phyloP scores from a whole-genome alignment of 2,113 vertebrate species.

The Todiramphus saurophagus region DNA sequence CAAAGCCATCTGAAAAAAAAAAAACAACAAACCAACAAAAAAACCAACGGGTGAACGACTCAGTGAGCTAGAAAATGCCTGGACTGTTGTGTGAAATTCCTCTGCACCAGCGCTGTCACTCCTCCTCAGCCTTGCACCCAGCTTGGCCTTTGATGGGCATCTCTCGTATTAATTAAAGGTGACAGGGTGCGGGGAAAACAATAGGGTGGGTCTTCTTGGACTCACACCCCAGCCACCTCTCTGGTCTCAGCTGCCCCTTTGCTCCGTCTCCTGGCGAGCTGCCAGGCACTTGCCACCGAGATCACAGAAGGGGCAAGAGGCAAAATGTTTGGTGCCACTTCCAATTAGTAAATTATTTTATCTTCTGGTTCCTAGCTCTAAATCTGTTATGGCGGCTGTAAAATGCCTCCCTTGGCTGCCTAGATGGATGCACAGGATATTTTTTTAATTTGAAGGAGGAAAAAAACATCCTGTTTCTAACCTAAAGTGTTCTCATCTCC shows the following conservation, averaged over 20 bases:
- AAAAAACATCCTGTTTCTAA: not conserved
- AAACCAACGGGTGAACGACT: not conserved
- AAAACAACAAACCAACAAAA: not conserved
- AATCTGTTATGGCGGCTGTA: conserved; percentile 37
- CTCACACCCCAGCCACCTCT: not conserved
- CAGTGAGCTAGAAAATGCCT: conserved; percentile 68
- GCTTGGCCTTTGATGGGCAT: conserved; percentile 46
- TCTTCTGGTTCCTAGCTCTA: conserved; percentile 47
- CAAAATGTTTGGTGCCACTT: conserved; percentile 75
- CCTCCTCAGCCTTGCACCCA: conserved; percentile 40
- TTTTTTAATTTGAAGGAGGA: conserved; percentile 48
- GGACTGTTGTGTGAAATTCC: conserved; percentile 64
- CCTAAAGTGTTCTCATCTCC: not conserved
- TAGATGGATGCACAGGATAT: conserved; percentile 62
- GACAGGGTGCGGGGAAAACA: not conserved
- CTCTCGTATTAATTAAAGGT: not conserved
- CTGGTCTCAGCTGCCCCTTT: not conserved
- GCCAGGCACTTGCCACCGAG: conserved; percentile 54
- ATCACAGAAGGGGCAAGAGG: conserved; percentile 69
- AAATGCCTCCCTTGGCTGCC: conserved; percentile 24
- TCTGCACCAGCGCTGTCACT: conserved; percentile 61
- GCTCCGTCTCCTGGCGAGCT: conserved; percentile 1
- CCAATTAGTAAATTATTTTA: conserved; percentile 73
- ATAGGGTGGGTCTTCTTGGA: not conserved
- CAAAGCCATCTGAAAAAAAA: conserved; percentile 18